These are phyloP conservation scores for Drosophila nasuta DNA, from an alignment of 1,140 invertebrate species.

Conservation along the genomic window DNA sequence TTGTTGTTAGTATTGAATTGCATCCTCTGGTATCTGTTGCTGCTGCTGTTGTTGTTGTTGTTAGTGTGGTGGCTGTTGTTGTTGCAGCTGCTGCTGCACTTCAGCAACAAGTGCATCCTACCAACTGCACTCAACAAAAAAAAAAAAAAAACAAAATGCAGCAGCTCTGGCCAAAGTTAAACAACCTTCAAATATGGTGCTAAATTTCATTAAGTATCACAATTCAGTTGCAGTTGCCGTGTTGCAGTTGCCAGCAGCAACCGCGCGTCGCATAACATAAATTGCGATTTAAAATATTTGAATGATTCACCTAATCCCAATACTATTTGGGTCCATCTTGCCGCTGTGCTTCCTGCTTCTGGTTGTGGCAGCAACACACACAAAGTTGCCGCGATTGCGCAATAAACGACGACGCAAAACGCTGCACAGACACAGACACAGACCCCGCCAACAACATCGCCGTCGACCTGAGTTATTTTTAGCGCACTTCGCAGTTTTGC, in stretches of 20 bases:
- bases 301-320: slow-evolving; percentile 1
- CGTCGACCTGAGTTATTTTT: slow-evolving; percentile 68
- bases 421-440: slow-evolving; percentile 23
- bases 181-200: slow-evolving; percentile 8
- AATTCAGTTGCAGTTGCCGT: slow-evolving; percentile 1
- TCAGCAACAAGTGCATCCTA: slow-evolving; percentile 75
- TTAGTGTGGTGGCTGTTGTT: slow-evolving; percentile 17
- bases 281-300: background rate
- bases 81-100: slow-evolving; percentile 58
- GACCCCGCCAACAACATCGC: slow-evolving; percentile 14
- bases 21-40: slow-evolving; percentile 56
- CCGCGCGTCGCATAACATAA: background rate
- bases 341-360: slow-evolving; percentile 42
- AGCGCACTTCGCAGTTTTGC: slow-evolving; percentile 32
- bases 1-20: slow-evolving; percentile 79
- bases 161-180: background rate
- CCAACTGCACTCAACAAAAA: slow-evolving; percentile 12
- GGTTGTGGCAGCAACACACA: slow-evolving; percentile 32
- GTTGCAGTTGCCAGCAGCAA: too few species aligned
- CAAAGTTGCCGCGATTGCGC: slow-evolving; percentile 71
- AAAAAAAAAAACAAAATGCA: background rate
- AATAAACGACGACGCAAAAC: slow-evolving; percentile 48
- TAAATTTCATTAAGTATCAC: slow-evolving; percentile 2
- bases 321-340: background rate
- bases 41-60: slow-evolving; percentile 30